Evolutionary conservation across 2,113 vertebrate genomes (phyloP), one percentile per base, ranked within the genome.

Genomic region (Sapajus apella): DNA sequence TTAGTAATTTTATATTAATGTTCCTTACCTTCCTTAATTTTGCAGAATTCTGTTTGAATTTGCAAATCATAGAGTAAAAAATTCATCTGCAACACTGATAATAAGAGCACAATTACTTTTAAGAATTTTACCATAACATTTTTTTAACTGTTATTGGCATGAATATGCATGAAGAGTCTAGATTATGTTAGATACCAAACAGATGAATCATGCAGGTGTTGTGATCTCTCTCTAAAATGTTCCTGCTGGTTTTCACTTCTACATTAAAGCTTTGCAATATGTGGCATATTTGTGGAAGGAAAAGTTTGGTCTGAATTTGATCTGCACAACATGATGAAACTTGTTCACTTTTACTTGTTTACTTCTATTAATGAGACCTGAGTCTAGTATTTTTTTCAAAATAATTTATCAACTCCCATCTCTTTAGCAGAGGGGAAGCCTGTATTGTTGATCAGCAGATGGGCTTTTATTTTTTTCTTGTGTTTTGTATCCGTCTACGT

Each of bases 21-120:
- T 50, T 14, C 56, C 40, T 23, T 89, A 47, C 50, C 85, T 61
- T 75, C 43, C 87, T 96, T 84, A 90, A 87, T 95, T 83, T 55
- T 93, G 5, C n/a, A 96, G 73, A 85, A 90, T 93, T 97, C 27
- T 90, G 2, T 94, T 90, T 93, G 70, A 94, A 84, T 94, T 94
- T 90, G 21, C 27, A 64, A 95, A 64, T 84, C 61, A 64, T 79
- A 94, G 27, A 73, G 45, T 77, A 95, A 21, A 95, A 21, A 68
- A 55, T 82, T 97, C 94, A 87, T 70, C 52, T 94, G 0, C 58
- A 32, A 77, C 91, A 90, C 21, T 79, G 30, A n/a, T 56, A 81
- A 10, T 81, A 83, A 27, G 47, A 89, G 25, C 35, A 91, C 20
- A 25, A 7, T 95, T 90, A 85, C 43, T 90, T 88, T 47, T 47